Conservation (phyloP, 2,888 invertebrate species). For the Dasypolia templi region DNA sequence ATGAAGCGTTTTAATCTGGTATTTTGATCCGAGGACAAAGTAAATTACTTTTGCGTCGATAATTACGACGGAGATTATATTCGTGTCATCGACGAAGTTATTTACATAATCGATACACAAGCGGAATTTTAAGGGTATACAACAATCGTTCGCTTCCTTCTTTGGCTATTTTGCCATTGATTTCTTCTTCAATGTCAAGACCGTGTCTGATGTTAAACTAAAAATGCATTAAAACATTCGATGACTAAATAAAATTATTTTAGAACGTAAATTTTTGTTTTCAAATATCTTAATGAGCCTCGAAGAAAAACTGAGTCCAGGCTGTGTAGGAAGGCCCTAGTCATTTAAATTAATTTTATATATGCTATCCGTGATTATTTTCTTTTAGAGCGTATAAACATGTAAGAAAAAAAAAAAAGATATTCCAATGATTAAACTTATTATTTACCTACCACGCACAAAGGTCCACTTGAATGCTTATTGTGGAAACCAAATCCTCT, state of each 20-base stretch:
- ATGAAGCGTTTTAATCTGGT: constrained; percentile 67
- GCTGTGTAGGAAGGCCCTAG: neutral
- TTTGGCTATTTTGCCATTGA: constrained; percentile 29
- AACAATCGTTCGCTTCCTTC: constrained; percentile 46
- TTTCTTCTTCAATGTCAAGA: constrained; percentile 50
- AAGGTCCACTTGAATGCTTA: too few relatives aligned
- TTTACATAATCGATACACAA: constrained; percentile 74
- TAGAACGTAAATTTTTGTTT: neutral
- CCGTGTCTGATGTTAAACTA: neutral
- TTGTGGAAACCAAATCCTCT: too few relatives aligned
- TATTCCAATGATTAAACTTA: too few relatives aligned
- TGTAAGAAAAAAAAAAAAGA: too few relatives aligned
- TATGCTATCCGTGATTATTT: neutral
- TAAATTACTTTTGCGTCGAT: constrained; percentile 76
- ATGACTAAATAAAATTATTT: neutral
- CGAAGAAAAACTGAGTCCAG: neutral
- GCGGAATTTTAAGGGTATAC: constrained; percentile 65
- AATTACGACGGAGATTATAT: constrained; percentile 71
- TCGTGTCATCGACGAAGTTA: constrained; percentile 68
- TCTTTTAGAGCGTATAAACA: neutral
- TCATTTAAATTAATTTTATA: too few relatives aligned
- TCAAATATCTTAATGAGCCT: neutral
- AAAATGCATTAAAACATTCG: neutral
- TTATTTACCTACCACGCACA: too few relatives aligned
- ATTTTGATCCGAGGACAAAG: constrained; percentile 64